Conservation (phyloP, 2,113 vertebrate genomes). For the Bos taurus region DNA sequence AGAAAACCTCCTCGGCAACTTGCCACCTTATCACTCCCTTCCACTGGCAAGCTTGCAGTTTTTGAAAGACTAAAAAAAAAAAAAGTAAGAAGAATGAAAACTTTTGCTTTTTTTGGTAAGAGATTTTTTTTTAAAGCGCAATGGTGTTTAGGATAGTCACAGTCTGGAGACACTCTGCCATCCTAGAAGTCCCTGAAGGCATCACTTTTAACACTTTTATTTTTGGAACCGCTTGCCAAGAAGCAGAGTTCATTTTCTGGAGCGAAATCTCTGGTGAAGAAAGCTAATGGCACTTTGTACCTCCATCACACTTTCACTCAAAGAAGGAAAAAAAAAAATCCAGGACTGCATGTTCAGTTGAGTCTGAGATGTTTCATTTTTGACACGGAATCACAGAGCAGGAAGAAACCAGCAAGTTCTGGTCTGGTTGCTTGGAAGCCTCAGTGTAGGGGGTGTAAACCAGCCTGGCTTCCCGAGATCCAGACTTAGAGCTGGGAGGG, state of each 20-base stretch:
- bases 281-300: background rate
- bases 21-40: background rate
- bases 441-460: background rate
- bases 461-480: background rate
- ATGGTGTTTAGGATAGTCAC: background rate
- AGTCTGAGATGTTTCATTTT: background rate
- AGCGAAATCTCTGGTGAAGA: background rate
- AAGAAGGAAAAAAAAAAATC: background rate
- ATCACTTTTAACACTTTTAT: slow-evolving; percentile 10
- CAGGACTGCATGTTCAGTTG: background rate
- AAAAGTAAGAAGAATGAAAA: background rate
- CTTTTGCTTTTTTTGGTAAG: background rate
- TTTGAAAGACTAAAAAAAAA: background rate
- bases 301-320: background rate
- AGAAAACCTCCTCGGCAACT: background rate
- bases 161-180: background rate
- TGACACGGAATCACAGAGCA: background rate
- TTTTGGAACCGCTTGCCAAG: slow-evolving; percentile 31
- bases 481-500: background rate
- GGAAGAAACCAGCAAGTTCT: background rate
- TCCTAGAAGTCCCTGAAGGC: background rate
- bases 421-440: background rate
- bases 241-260: background rate
- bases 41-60: background rate
- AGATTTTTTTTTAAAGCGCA: background rate